Conservation (phyloP, 2,888 invertebrate genomes). For the Acrocyrtus sp. region DNA sequence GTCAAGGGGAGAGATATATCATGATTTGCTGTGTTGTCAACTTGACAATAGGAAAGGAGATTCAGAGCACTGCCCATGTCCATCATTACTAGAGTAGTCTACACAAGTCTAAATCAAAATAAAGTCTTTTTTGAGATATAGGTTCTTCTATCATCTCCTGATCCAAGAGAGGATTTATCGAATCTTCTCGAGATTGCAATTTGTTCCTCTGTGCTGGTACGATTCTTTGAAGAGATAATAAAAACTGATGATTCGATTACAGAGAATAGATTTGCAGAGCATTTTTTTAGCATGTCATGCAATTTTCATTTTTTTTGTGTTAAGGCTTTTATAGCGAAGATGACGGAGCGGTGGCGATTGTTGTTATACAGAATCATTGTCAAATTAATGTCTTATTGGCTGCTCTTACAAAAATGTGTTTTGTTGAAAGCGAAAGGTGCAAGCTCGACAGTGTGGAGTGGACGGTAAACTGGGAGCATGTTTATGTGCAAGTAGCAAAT, state of each 20-base stretch:
- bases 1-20: neutral
- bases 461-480: too few relatives aligned
- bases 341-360: neutral
- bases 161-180: neutral
- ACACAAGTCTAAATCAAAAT: neutral
- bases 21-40: neutral
- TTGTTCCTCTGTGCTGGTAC: too few relatives aligned
- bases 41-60: neutral
- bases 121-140: neutral
- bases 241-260: neutral
- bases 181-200: neutral
- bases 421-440: neutral
- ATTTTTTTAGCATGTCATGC: neutral
- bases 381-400: neutral
- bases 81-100: too few relatives aligned
- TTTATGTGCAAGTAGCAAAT: too few relatives aligned
- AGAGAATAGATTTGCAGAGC: neutral
- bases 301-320: neutral
- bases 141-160: too few relatives aligned
- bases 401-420: neutral
- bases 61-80: neutral
- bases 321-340: too few relatives aligned
- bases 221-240: neutral
- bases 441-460: neutral
- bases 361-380: neutral